Percentiles rank a stretch among this genome's conserved stretches.
Evolutionary conservation across 2,113 vertebrate genomes (phyloP).

Genomic region (Oryzias woworae): DNA sequence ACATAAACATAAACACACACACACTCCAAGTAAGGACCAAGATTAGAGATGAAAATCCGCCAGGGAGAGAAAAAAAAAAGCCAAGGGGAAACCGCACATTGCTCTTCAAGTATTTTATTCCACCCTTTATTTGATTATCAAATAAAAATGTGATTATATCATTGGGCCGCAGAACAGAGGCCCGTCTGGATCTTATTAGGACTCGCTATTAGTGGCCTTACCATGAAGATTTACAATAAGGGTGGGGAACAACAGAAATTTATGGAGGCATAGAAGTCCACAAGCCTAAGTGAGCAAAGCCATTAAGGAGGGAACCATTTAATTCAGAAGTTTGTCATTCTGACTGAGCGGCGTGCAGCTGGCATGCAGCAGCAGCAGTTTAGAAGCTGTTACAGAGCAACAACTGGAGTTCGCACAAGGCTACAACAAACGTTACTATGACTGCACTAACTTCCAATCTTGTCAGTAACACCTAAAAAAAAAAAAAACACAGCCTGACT

Average conservation of each 20-base stretch:
- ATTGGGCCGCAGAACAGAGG: constrained; percentile 68
- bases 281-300: constrained; percentile 62
- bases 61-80: constrained; percentile 22
- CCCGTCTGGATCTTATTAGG: constrained; percentile 70
- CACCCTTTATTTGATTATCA: constrained; percentile 75
- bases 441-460: no score
- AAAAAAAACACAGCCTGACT: no score
- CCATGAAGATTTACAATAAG: constrained; percentile 68
- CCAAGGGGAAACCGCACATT: constrained; percentile 57
- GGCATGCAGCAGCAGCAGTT: constrained; percentile 34
- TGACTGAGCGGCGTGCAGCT: constrained; percentile 33
- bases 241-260: constrained; percentile 68
- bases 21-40: constrained; percentile 36
- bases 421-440: background rate
- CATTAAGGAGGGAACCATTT: constrained; percentile 68
- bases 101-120: constrained; percentile 68
- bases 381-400: constrained; percentile 19
- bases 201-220: constrained; percentile 62
- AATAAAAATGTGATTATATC: constrained; percentile 76
- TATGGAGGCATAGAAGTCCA: constrained; percentile 55
- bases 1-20: background rate
- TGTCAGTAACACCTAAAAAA: no score
- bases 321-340: constrained; percentile 60
- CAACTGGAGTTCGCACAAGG: constrained; percentile 26
- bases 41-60: constrained; percentile 64